phyloP scores from a whole-genome alignment of 2,888 invertebrate species.

The Caenorhabditis macrosperma region DNA sequence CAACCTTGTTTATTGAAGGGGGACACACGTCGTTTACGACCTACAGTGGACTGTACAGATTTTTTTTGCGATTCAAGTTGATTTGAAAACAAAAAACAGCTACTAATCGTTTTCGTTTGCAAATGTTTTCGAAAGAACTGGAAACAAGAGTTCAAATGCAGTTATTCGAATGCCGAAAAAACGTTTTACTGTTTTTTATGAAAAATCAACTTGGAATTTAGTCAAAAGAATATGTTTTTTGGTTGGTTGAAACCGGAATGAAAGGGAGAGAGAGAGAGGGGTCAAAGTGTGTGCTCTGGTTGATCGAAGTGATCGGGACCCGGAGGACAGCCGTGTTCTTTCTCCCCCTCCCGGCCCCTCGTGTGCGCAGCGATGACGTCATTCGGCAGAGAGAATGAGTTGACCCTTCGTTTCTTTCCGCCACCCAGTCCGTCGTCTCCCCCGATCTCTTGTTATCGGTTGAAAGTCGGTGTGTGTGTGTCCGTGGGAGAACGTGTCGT shows the following conservation, averaged over 20 bases:
- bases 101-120: too few relatives aligned
- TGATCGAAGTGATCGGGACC: slow-evolving; percentile 20
- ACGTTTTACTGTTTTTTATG: too few relatives aligned
- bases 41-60: too few relatives aligned
- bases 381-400: neutral
- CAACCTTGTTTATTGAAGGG: too few relatives aligned
- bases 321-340: slow-evolving; percentile 20
- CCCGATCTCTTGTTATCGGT: slow-evolving; percentile 37
- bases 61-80: too few relatives aligned
- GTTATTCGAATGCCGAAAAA: too few relatives aligned
- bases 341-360: slow-evolving; percentile 2
- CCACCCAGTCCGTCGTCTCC: slow-evolving; percentile 8
- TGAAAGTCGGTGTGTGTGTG: slow-evolving; percentile 9
- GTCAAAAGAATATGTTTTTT: too few relatives aligned
- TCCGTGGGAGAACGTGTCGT: slow-evolving; percentile 41
- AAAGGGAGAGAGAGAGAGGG: slow-evolving; percentile 12
- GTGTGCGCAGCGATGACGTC: slow-evolving; percentile 29
- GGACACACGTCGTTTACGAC: too few relatives aligned
- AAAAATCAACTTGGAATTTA: too few relatives aligned
- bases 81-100: too few relatives aligned
- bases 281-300: slow-evolving; percentile 17
- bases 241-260: neutral
- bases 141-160: too few relatives aligned
- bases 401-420: slow-evolving; percentile 16
- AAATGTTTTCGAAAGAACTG: too few relatives aligned